Conservation (phyloP, 2,797 vertebrate species). For the Saxicola maurus region DNA sequence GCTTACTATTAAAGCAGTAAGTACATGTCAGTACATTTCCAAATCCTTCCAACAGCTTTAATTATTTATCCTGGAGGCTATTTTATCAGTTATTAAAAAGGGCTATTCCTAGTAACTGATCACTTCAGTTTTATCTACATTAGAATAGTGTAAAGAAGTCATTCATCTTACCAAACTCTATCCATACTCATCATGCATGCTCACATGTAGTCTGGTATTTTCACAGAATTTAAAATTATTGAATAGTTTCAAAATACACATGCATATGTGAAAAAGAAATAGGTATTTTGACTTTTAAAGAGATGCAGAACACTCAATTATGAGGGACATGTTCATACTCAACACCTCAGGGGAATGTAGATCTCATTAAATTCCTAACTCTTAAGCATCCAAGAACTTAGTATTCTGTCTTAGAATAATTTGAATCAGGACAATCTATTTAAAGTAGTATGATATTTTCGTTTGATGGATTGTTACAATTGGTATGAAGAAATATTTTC, state of each 20-base stretch:
- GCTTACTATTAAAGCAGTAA: constrained; percentile 71
- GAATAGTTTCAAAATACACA: neutral
- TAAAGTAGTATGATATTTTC: neutral
- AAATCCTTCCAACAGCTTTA: neutral
- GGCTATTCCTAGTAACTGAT: neutral
- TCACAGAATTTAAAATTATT: neutral
- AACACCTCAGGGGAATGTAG: neutral
- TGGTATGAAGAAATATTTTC: neutral
- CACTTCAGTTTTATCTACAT: neutral
- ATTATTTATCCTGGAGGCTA: neutral
- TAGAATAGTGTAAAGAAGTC: neutral
- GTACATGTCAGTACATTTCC: neutral
- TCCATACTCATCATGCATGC: neutral
- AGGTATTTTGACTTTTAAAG: neutral
- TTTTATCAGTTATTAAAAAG: neutral
- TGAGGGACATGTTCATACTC: neutral
- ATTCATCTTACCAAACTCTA: neutral
- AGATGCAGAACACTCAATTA: neutral
- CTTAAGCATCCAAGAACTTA: neutral
- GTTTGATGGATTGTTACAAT: neutral
- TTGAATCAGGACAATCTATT: neutral
- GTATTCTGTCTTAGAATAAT: neutral
- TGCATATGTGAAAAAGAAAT: neutral
- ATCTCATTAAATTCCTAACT: neutral
- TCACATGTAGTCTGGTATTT: neutral